Base-by-base conservation (phyloP, 2,888 invertebrate species). In the Agonopterix heracliana region DNA sequence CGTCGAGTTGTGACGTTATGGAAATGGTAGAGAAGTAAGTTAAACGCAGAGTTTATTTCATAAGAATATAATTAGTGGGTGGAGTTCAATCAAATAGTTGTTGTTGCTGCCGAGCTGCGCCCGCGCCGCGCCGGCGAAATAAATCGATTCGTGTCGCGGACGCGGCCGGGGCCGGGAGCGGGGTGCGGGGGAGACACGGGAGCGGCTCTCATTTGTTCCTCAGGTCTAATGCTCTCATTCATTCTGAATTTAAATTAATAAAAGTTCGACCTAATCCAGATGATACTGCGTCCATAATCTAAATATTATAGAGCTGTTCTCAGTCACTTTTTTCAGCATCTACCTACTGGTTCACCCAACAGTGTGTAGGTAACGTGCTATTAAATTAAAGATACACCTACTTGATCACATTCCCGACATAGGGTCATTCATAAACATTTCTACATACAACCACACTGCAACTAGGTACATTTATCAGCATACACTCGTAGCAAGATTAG, bases 1-100 rank as follows among this genome's bases (percentile, higher is more conserved):
- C n/a, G 46, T 13, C 44, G 14, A 52, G 43, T 46, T 65, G 35
- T 1, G 61, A 49, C 57, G 42, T 66, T 26, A 72, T 50, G 14
- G 45, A 11, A 14, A 8, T 48, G 48, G 40, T 11, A 41, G 36
- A 40, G 34, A 36, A 26, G 53, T 57, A 65, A 74, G 78, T 83
- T 82, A 82, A 84, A 81, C 72, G 81, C 75, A 68, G 74, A 80
- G 80, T 83, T 86, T 83, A 84, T 85, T 82, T 80, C 81, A 76
- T 84, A 86, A 86, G 85, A 83, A 79, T 81, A 82, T 89, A 88
- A 89, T 89, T 83, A 87, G 88, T 88, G 87, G 88, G 89, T 71
- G 88, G 84, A 76, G 85, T 82, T 71, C 82, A 77, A 83, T 82
- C 81, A 81, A 79, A 78, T 69, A 76, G 81, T 76, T 64, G 70